Percentiles rank a stretch among this genome's conserved stretches.
These are phyloP conservation scores for Drosophila kuntzei DNA, from an alignment of 2,888 invertebrate genomes.

Conservation along the genomic window DNA sequence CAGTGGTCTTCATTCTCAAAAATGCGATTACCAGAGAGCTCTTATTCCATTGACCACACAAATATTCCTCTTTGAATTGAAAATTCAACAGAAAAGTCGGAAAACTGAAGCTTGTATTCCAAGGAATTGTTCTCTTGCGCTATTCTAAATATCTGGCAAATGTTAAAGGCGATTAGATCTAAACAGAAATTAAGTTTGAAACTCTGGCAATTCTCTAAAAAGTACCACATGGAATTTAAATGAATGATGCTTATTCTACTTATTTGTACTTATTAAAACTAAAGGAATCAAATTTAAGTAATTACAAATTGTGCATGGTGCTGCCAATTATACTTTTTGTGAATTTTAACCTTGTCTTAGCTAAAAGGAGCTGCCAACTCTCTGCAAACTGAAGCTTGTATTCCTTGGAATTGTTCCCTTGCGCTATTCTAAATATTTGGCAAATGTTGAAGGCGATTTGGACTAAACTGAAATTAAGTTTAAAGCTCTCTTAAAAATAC, in stretches of 20 bases:
- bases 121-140: neutral
- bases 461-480: neutral
- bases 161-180: neutral
- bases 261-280: too few species aligned
- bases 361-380: neutral
- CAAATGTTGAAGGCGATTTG: neutral
- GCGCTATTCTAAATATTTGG: neutral
- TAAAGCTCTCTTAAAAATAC: too few species aligned
- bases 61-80: neutral
- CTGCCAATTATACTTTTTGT: too few species aligned
- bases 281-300: too few species aligned
- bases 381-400: neutral
- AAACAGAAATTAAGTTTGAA: neutral
- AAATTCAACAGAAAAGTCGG: neutral
- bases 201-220: too few species aligned
- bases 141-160: neutral
- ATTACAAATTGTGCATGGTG: too few species aligned
- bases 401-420: neutral
- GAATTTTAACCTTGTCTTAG: too few species aligned
- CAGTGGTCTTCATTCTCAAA: constrained; percentile 1
- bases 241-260: too few species aligned
- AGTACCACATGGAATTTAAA: too few species aligned
- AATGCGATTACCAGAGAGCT: constrained; percentile 11
- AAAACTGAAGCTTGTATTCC: neutral
- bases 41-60: neutral